These are phyloP conservation scores for Odontamblyopus lacepedii DNA, from an alignment of 2,797 vertebrate genomes.

Conservation along the genomic window DNA sequence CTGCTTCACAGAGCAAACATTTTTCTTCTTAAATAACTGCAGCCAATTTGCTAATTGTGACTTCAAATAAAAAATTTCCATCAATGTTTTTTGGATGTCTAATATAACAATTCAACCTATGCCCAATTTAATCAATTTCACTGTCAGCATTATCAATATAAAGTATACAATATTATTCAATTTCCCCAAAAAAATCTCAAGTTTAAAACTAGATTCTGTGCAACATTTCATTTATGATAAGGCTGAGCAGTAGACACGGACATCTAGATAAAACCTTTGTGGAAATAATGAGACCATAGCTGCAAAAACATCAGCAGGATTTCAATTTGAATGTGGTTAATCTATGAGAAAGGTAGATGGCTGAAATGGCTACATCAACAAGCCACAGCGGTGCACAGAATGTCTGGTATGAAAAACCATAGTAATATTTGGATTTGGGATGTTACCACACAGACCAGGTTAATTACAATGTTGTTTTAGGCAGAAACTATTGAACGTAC, in stretches of 20 bases:
- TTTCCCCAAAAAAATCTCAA: too few species aligned
- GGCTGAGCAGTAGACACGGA: neutral
- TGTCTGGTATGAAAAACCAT: neutral
- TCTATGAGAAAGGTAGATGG: neutral
- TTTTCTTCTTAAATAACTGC: too few species aligned
- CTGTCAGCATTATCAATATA: too few species aligned
- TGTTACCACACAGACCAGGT: neutral
- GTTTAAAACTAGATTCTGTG: neutral
- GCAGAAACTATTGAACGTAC: neutral
- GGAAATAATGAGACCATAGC: neutral
- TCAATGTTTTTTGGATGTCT: too few species aligned
- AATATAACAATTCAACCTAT: too few species aligned
- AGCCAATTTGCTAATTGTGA: too few species aligned
- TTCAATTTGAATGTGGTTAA: neutral
- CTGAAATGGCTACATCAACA: neutral
- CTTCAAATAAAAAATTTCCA: too few species aligned
- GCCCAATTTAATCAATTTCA: too few species aligned
- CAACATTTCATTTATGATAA: neutral
- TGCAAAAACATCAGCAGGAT: neutral
- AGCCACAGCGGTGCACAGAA: neutral
- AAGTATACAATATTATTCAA: too few species aligned
- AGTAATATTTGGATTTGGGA: neutral
- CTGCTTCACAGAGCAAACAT: too few species aligned
- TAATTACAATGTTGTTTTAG: neutral
- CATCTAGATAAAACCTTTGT: constrained; percentile 10